These are phyloP conservation scores for Boleophthalmus pectinirostris DNA, from an alignment of 2,113 vertebrate genomes.

Conservation along the genomic window DNA sequence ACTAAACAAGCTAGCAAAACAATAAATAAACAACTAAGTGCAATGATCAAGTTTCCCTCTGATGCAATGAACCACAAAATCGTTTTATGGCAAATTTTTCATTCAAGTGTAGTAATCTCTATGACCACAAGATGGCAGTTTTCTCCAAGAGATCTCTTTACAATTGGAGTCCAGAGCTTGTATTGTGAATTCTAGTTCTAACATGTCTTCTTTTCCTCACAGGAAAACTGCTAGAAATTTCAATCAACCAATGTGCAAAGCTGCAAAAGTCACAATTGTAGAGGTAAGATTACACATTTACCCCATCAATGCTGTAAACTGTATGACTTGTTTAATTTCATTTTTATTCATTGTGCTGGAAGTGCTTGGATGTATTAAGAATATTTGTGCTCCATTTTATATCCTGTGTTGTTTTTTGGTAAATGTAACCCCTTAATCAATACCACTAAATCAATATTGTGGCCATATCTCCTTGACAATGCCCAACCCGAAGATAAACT, in stretches of 20 bases:
- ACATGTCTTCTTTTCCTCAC: background rate
- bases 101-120: background rate
- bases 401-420: no score
- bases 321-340: background rate
- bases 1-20: no score
- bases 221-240: constrained; percentile 98
- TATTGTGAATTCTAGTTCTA: background rate
- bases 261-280: constrained; percentile 89
- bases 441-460: no score
- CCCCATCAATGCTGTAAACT: background rate
- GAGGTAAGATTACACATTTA: constrained; percentile 80
- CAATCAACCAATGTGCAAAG: constrained; percentile 98
- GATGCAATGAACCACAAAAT: background rate
- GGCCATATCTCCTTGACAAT: no score
- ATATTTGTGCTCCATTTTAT: background rate
- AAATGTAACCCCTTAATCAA: no score
- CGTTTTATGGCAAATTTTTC: background rate
- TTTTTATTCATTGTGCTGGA: background rate
- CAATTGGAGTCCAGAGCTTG: no score
- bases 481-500: no score
- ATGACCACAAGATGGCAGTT: constrained; percentile 8
- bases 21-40: no score
- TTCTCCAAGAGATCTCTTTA: background rate
- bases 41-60: background rate
- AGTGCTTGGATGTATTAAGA: background rate